Evolutionary conservation across 2,797 vertebrate genomes (phyloP).

Genomic region (Rhinatrema bivittatum): DNA sequence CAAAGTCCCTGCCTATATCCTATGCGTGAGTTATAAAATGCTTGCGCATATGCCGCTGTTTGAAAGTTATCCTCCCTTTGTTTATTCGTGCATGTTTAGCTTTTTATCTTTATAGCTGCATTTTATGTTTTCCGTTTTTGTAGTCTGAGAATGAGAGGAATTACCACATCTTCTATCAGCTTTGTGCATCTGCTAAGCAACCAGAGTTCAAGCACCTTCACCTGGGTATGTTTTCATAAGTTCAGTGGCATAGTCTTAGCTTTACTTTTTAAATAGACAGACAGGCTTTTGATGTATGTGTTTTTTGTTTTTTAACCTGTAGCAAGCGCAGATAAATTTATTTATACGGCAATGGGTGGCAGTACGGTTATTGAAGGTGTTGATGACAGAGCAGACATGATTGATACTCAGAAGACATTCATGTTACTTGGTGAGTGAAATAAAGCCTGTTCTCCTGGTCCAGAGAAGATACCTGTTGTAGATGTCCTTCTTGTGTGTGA

Average conservation of each 20-base stretch:
- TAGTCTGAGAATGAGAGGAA: slow-evolving; percentile 94
- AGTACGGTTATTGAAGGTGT: slow-evolving; percentile 74
- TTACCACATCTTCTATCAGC: slow-evolving; percentile 97
- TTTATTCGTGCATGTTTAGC: slow-evolving; percentile 4
- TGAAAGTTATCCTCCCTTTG: too few relatives aligned
- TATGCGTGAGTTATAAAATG: too few relatives aligned
- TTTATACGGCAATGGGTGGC: slow-evolving; percentile 80
- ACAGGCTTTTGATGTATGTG: neutral
- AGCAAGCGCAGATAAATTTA: slow-evolving; percentile 83
- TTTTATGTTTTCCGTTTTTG: slow-evolving; percentile 10
- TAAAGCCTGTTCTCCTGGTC: too few relatives aligned
- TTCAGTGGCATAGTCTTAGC: neutral
- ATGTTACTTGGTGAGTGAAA: slow-evolving; percentile 67
- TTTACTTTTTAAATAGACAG: neutral
- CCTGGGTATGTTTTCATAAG: slow-evolving; percentile 66
- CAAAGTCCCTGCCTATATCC: too few relatives aligned
- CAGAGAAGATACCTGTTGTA: too few relatives aligned
- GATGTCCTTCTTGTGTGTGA: too few relatives aligned
- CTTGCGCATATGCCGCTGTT: too few relatives aligned
- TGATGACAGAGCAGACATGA: slow-evolving; percentile 76
- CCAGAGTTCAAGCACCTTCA: slow-evolving; percentile 76
- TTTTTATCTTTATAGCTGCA: neutral
- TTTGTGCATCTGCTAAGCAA: slow-evolving; percentile 81
- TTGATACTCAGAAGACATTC: slow-evolving; percentile 85
- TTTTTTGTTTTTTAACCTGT: slow-evolving; percentile 7